Base-by-base conservation (phyloP, 1,140 invertebrate species). In the Phortica variegata region DNA sequence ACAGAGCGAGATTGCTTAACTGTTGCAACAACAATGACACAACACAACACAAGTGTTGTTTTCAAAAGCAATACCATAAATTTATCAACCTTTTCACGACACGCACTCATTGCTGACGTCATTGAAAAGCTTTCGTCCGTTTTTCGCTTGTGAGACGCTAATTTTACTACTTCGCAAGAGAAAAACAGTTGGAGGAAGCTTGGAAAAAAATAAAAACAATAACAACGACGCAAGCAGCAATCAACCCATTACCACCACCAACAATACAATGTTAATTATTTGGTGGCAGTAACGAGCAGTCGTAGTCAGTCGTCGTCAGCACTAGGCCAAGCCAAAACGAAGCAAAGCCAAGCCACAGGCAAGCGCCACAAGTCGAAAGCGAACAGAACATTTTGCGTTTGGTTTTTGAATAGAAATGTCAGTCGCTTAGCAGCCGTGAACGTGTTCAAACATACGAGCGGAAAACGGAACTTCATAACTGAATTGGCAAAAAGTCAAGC, bases 31-130 rank as follows among this genome's bases (percentile, higher is more conserved):
- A n/a, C n/a, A n/a, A n/a, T n/a, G n/a, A n/a, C n/a, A n/a, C n/a
- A n/a, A n/a, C n/a, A n/a, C n/a, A 43, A 43, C 31, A 43, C 41
- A 43, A 31, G 26, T 43, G 41, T 43, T 32, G 10, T 29, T 10
- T 43, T 36, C n/a, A n/a, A n/a, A n/a, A n/a, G n/a, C n/a, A n/a
- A n/a, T n/a, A n/a, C n/a, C n/a, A n/a, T n/a, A n/a, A n/a, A n/a
- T n/a, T n/a, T n/a, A n/a, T n/a, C n/a, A n/a, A n/a, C n/a, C n/a
- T n/a, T n/a, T n/a, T n/a, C n/a, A n/a, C n/a, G n/a, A 43, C 36
- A 38, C 18, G 53, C 51, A 68, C 58, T 54, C 65, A 65, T 58
- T 50, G 59, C 58, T 70, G 65, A 70, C 65, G 65, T 70, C 65
- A 70, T 71, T 60, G 61, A 54, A 52, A 23, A 62, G 65, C 65